Base-by-base conservation (phyloP, 2,888 invertebrate species). In the Catotricha subobsoleta region DNA sequence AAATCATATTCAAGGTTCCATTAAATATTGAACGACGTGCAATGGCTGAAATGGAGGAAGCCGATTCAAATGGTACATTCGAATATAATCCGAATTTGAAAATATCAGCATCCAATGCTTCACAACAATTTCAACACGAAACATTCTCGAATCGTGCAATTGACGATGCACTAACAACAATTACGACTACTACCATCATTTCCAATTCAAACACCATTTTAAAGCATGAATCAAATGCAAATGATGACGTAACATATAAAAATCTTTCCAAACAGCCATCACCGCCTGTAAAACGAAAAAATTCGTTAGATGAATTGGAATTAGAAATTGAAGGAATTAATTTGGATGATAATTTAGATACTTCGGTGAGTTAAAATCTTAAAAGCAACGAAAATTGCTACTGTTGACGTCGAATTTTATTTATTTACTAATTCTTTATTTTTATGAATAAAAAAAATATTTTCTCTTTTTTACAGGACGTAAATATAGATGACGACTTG, bases 251-350 rank as follows among this genome's bases (percentile, higher is more conserved):
- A n/a, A n/a, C n/a, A n/a, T n/a, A n/a, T n/a, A n/a, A n/a, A n/a
- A n/a, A n/a, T n/a, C n/a, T n/a, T n/a, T n/a, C n/a, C n/a, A 53
- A 48, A 45, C 42, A 45, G 12, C 38, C 48, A 19, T 51, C 51
- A 45, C 48, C 49, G 15, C 53, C 52, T 38, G 52, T 52, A 41
- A 51, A 51, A 30, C 48, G 52, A 28, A 54, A 59, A 43, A 58
- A 57, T 12, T 51, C 57, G 7, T 53, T 52, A 48, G 74, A 74
- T 53, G 88, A 90, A 53, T 62, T 88, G 30, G 88, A 90, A 55
- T 62, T 81, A 38, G 90, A 90, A 59, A 70, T 90, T 40, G 86
- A 87, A 48, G 80, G 78, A 48, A 71, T 86, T 49, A 76, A 75
- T 48, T 64, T 91, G 21, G 87, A 88, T 57, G 81, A 81, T 47